These are phyloP conservation scores for Glaucopsyche alexis DNA, from an alignment of 2,888 invertebrate species.

Conservation along the genomic window DNA sequence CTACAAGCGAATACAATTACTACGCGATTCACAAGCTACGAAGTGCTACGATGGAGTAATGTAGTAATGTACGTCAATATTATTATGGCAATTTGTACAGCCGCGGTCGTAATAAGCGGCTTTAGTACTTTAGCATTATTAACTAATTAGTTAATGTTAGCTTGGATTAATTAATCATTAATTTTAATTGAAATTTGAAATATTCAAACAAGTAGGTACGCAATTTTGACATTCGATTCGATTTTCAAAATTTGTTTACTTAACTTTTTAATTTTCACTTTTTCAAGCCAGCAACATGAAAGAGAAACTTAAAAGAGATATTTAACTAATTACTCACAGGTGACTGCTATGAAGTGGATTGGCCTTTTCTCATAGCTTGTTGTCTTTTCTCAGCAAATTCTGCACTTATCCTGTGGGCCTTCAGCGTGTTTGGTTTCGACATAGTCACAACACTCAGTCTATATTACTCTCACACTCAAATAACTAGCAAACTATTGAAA, in stretches of 20 bases:
- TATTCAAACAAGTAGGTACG: neutral
- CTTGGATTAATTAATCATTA: neutral
- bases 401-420: constrained; percentile 74
- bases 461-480: constrained; percentile 43
- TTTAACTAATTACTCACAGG: constrained; percentile 60
- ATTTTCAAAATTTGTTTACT: neutral
- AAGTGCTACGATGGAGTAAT: neutral
- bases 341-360: constrained; percentile 74
- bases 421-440: constrained; percentile 74
- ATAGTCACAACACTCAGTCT: constrained; percentile 54
- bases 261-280: neutral
- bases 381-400: constrained; percentile 74
- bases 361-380: constrained; percentile 66
- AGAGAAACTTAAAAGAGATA: neutral
- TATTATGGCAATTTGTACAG: neutral
- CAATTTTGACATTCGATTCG: neutral
- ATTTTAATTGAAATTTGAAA: neutral
- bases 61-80: neutral
- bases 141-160: neutral
- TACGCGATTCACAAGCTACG: constrained; percentile 7
- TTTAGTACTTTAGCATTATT: neutral
- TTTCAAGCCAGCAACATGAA: neutral
- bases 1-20: neutral
- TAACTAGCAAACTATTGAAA: constrained; percentile 51
- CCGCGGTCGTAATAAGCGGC: neutral